A percentile compares a stretch with the other conserved stretches of the same genome.
Evolutionary conservation across 2,888 invertebrate species (phyloP).

Genomic region (Noctua janthina): DNA sequence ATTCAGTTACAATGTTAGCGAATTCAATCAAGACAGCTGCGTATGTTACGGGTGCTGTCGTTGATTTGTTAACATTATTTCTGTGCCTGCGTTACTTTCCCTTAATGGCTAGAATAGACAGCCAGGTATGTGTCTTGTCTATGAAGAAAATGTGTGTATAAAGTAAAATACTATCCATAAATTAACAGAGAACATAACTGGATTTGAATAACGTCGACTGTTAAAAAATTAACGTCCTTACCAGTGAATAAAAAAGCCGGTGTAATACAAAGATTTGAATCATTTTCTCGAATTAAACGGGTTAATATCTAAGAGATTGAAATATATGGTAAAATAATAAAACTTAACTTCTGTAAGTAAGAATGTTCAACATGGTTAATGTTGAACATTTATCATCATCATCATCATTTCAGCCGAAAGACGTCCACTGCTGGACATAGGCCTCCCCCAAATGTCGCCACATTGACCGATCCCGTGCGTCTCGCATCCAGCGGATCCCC

Average conservation of each 20-base stretch:
- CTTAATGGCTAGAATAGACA: slow-evolving; percentile 1
- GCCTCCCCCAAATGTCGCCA: no score
- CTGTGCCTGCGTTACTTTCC: slow-evolving; percentile 27
- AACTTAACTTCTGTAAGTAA: background rate
- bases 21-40: slow-evolving; percentile 45
- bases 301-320: background rate
- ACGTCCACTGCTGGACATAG: no score
- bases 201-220: background rate
- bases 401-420: no score
- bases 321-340: background rate
- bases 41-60: slow-evolving; percentile 11
- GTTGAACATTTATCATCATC: background rate
- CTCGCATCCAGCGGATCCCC: no score
- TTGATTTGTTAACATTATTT: slow-evolving; percentile 33
- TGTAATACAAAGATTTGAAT: slow-evolving; percentile 2
- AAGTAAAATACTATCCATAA: background rate
- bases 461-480: no score
- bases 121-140: background rate
- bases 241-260: background rate
- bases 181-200: background rate
- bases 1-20: slow-evolving; percentile 52
- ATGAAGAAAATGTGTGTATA: background rate
- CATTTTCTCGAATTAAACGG: background rate
- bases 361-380: slow-evolving; percentile 11
- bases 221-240: background rate